phyloP scores from a whole-genome alignment of 2,888 invertebrate species.

The Drosophila colorata region DNA sequence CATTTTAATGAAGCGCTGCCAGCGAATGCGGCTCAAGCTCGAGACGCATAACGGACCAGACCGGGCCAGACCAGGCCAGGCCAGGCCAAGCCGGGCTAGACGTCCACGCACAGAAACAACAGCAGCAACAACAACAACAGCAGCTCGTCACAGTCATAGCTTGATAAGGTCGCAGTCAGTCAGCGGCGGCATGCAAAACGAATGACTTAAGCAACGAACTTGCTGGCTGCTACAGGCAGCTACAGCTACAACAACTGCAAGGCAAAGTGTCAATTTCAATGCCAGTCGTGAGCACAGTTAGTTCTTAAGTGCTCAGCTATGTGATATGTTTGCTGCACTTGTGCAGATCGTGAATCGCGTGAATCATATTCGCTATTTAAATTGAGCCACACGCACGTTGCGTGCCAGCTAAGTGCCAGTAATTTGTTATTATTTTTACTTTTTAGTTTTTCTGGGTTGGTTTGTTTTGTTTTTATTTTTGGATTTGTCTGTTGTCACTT shows the following conservation, averaged over 20 bases:
- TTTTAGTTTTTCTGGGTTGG: background rate
- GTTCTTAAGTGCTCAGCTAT: conserved; percentile 19
- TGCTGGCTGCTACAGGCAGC: conserved; percentile 30
- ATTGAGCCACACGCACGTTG: conserved; percentile 6
- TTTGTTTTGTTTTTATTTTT: background rate
- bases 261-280: conserved; percentile 50
- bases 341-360: conserved; percentile 4
- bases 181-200: conserved; percentile 54
- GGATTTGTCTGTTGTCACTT: conserved; percentile 62
- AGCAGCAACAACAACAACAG: conserved; percentile 17
- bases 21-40: no score
- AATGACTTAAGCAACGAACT: conserved; percentile 77
- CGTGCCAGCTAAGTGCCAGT: background rate
- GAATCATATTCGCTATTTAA: conserved; percentile 1
- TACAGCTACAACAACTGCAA: conserved; percentile 17
- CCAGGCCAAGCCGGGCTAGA: conserved; percentile 55
- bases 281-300: conserved; percentile 45
- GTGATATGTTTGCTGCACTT: conserved; percentile 5
- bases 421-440: background rate
- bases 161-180: conserved; percentile 58
- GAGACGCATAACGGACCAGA: conserved; percentile 29
- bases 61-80: conserved; percentile 27
- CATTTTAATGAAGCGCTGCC: conserved; percentile 78
- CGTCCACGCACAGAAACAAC: conserved; percentile 57
- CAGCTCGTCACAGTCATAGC: conserved; percentile 51